phyloP scores from a whole-genome alignment of 2,888 invertebrate species.

The Tachina lurida region DNA sequence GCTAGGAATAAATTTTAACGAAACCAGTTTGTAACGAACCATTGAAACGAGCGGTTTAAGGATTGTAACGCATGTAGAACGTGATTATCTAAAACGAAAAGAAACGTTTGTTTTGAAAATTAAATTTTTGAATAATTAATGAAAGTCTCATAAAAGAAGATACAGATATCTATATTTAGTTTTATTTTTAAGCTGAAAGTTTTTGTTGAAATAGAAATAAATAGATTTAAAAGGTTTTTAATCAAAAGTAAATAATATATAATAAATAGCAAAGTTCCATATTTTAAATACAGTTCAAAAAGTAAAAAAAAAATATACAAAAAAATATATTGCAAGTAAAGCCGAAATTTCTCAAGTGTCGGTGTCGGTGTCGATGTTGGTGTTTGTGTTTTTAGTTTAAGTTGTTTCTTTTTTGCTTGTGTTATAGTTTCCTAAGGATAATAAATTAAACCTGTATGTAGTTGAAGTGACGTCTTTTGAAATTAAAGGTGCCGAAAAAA shows the following conservation, averaged over 20 bases:
- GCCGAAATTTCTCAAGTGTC: conserved; percentile 27
- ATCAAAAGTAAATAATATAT: not conserved
- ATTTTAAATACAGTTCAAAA: conserved; percentile 17
- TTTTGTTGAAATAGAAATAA: too few species aligned
- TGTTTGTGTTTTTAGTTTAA: conserved; percentile 15
- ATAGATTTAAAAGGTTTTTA: not conserved
- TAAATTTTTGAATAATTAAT: conserved; percentile 2
- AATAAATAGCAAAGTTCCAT: conserved; percentile 2
- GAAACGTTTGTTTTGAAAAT: conserved; percentile 52
- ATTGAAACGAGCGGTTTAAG: conserved; percentile 79
- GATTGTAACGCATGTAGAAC: conserved; percentile 57
- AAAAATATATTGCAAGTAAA: conserved; percentile 68
- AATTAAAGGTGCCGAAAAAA: conserved; percentile 44
- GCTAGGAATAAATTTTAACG: conserved; percentile 71
- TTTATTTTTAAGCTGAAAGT: too few species aligned
- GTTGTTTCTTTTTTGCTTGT: conserved; percentile 5
- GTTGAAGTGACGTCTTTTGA: conserved; percentile 62
- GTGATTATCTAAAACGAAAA: conserved; percentile 42
- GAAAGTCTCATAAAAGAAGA: not conserved
- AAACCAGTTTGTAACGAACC: conserved; percentile 80
- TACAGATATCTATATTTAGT: not conserved
- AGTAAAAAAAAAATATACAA: not conserved
- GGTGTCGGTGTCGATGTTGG: not conserved
- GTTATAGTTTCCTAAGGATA: conserved; percentile 55
- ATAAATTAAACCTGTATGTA: conserved; percentile 67